Base-by-base conservation (phyloP, 2,113 vertebrate species). In the Syngnathoides biaculeatus region DNA sequence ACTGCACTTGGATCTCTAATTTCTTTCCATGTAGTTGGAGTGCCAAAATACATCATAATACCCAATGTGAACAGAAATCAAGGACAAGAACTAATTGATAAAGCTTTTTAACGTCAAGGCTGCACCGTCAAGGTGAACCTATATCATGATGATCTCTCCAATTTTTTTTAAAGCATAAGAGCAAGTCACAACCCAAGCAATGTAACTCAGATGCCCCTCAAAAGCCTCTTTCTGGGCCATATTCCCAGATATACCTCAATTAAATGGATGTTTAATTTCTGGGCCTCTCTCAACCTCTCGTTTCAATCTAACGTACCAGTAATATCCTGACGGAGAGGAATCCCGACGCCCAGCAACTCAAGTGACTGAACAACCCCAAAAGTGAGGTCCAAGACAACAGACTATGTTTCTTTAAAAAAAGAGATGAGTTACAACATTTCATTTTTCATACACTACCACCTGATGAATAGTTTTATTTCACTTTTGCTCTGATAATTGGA, bases 321-420 rank as follows among this genome's bases (percentile, higher is more conserved):
- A 56, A 71, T 71, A 64, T 57, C 55, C 67, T 69, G 15, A 62
- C 11, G n/a, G 42, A 43, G 27, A 50, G 27, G 68, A 15, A 10
- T 63, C 63, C 20, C 17, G 15, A 26, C 27, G 40, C 19, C 50
- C 43, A 35, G 64, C 59, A 58, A 57, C 45, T 62, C 30, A 22
- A 38, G 22, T 52, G 58, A 58, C 62, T 22, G 50, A 39, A 26
- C 43, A 38, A 59, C 20, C 47, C 55, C 57, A 39, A 61, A 47
- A 39, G 27, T 43, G 11, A 11, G 52, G 52, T 55, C 9, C 24
- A 55, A 55, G 0, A 26, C 22, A 26, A 26, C 14, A 1, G 13
- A 26, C 22, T 55, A 55, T 26, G 26, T 55, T 55, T 5, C 4
- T 26, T 55, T 9, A 22, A 13, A n/a, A n/a, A n/a, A 7, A 10